A percentile compares a stretch with the other conserved stretches of the same genome.
These are phyloP conservation scores for Branchinecta lynchi DNA, from an alignment of 1,140 invertebrate species.

Conservation along the genomic window DNA sequence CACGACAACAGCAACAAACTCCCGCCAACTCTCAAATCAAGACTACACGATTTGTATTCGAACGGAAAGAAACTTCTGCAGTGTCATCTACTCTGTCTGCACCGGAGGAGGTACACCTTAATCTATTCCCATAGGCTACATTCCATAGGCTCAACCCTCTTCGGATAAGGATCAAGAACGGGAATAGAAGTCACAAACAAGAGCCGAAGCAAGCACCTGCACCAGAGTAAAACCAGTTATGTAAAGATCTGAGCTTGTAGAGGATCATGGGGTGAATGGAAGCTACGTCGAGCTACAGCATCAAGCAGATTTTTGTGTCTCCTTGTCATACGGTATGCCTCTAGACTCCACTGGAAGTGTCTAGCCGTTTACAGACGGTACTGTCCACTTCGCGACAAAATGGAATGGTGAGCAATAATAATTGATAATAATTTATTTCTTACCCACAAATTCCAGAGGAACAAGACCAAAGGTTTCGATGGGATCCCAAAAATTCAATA, in stretches of 20 bases:
- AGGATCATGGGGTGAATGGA: too few species aligned
- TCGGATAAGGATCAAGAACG: not conserved
- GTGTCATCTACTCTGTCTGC: conserved; percentile 63
- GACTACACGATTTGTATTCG: conserved; percentile 72
- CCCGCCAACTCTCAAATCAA: conserved; percentile 66
- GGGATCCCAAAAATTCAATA: too few species aligned
- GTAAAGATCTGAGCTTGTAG: not conserved
- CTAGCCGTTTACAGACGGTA: too few species aligned
- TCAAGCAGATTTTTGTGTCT: too few species aligned
- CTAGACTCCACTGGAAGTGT: too few species aligned
- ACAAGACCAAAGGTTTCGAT: too few species aligned
- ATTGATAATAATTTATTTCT: too few species aligned
- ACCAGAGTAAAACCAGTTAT: not conserved
- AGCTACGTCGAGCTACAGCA: too few species aligned
- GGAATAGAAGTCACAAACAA: not conserved
- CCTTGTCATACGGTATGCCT: too few species aligned
- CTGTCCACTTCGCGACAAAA: too few species aligned
- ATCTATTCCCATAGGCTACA: conserved; percentile 24
- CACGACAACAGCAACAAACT: conserved; percentile 37
- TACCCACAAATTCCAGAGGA: too few species aligned
- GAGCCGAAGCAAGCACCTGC: conserved; percentile 10
- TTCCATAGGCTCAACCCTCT: conserved; percentile 11
- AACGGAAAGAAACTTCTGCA: conserved; percentile 70
- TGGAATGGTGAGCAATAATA: too few species aligned
- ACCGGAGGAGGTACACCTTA: conserved; percentile 35